These are phyloP conservation scores for Apeltes quadracus DNA, from an alignment of 2,113 vertebrate species.

Conservation along the genomic window DNA sequence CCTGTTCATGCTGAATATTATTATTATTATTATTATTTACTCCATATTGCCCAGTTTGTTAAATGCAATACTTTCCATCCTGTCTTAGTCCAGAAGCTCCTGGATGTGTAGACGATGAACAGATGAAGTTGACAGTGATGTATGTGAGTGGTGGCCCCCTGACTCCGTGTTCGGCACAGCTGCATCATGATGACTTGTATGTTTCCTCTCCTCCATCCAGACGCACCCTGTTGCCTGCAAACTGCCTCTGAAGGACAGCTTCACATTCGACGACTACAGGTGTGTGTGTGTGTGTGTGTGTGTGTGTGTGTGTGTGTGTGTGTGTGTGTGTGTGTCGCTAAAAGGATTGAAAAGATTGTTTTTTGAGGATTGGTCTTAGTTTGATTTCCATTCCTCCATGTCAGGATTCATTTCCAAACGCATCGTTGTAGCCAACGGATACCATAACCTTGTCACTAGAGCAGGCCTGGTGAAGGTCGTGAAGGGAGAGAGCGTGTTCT, in stretches of 20 bases:
- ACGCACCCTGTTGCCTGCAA: conserved; percentile 96
- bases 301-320: not conserved
- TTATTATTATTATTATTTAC: too few species aligned
- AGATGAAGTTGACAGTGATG: too few species aligned
- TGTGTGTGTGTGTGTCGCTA: not conserved
- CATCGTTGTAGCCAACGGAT: not conserved
- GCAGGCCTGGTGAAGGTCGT: not conserved
- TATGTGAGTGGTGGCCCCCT: conserved; percentile 87
- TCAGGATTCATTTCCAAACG: too few species aligned
- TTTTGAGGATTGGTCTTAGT: too few species aligned
- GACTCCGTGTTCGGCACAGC: conserved; percentile 85
- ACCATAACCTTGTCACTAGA: not conserved
- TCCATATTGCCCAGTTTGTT: too few species aligned
- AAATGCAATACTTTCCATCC: too few species aligned
- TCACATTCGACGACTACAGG: conserved; percentile 99
- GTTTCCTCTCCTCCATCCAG: conserved; percentile 79
- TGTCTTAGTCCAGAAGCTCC: too few species aligned
- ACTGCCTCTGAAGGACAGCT: conserved; percentile 96
- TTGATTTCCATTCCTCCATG: too few species aligned
- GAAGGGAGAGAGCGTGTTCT: too few species aligned
- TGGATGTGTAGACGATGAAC: too few species aligned
- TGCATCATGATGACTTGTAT: conserved; percentile 87
- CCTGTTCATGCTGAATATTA: too few species aligned
- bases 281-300: conserved; percentile 74
- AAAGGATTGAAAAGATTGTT: too few species aligned